Base-by-base conservation (phyloP, 2,113 vertebrate species). In the Chroicocephalus ridibundus region DNA sequence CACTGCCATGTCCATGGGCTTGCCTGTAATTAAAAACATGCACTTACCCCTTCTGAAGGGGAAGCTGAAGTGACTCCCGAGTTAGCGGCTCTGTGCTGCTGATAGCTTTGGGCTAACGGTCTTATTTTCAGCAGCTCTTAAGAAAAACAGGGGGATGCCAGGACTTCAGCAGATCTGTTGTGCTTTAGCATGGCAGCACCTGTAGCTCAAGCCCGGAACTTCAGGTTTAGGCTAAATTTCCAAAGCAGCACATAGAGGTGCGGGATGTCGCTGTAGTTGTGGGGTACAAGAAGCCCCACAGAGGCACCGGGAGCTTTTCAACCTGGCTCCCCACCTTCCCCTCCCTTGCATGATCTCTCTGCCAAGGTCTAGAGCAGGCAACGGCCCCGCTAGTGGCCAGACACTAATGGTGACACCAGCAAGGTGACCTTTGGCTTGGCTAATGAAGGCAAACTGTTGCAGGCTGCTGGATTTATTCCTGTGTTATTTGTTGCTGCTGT, bases 111-210 rank as follows among this genome's bases (percentile, higher is more conserved):
- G 71, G 11, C 94, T 96, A 96, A 97, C 96, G 96, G 96, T 19
- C 51, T 97, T 98, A 97, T 97, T 97, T 97, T 96, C 97, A 94
- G 96, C 81, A 93, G 55, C 94, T 90, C 92, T 97, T 95, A 57
- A 90, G 72, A 32, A 80, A 61, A 66, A 74, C 25, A 26, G 11
- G 6, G 69, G n/a, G 46, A 15, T 54, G 54, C 70, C 68, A 60
- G 87, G 51, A 36, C 13, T 84, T 81, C 27, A 4, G 84, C 17
- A 70, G 87, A 27, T 60, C 96, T 88, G 92, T n/a, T 94, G 91
- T 52, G 34, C 92, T 96, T 86, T 72, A 89, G 62, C 2, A 15
- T 78, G 93, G 82, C 95, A 78, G 61, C 95, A 83, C 88, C 36
- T 55, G 19, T n/a, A 42, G 75, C 65, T 47, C 13, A 14, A 52